A percentile compares a stretch with the other conserved stretches of the same genome.
Evolutionary conservation across 2,113 vertebrate species (phyloP).

Genomic region (Zootoca vivipara): DNA sequence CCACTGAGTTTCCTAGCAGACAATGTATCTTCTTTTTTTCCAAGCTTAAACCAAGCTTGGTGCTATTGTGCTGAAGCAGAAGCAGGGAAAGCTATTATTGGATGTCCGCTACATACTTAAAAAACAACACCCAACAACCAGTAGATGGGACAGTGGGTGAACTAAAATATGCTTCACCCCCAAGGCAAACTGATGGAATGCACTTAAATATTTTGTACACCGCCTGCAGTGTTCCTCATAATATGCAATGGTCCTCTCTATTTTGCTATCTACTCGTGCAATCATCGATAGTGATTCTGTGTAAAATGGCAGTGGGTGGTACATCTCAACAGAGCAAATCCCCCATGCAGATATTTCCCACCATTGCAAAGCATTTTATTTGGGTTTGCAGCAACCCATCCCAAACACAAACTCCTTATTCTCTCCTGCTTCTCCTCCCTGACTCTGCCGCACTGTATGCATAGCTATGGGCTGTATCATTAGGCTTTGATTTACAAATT

Average conservation of each 20-base stretch:
- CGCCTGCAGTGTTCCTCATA: neutral
- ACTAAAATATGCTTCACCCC: neutral
- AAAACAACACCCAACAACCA: neutral
- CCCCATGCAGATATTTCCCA: neutral
- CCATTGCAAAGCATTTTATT: neutral
- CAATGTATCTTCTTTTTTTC: neutral
- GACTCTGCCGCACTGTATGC: slow-evolving; percentile 42
- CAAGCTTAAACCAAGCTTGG: neutral
- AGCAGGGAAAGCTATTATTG: no score
- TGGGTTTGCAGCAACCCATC: neutral
- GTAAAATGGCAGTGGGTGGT: no score
- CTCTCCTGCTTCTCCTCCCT: slow-evolving; percentile 40
- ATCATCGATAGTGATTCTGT: neutral
- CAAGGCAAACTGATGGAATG: neutral
- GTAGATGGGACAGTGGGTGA: neutral
- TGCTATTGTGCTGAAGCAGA: neutral
- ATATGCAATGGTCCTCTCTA: neutral
- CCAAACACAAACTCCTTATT: slow-evolving; percentile 43
- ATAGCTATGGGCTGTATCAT: slow-evolving; percentile 40
- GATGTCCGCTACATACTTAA: neutral
- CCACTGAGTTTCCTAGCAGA: neutral
- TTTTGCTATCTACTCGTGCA: neutral
- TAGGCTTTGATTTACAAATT: slow-evolving; percentile 55
- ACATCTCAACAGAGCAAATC: neutral
- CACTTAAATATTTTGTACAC: neutral